Evolutionary conservation across 2,113 vertebrate genomes (phyloP).

Genomic region (Odocoileus virginianus): DNA sequence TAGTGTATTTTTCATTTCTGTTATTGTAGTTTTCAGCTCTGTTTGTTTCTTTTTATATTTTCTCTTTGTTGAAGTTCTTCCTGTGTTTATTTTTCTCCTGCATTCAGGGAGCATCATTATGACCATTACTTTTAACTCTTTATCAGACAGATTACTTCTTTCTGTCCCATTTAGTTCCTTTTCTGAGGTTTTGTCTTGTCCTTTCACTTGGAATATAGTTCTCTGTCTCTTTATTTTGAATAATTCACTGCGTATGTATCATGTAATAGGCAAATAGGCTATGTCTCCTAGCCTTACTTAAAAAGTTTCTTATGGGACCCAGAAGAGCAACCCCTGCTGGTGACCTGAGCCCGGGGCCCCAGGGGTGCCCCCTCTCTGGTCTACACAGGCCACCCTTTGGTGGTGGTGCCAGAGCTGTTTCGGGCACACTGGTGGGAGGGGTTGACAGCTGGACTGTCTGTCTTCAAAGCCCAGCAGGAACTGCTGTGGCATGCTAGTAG

Average conservation of each 20-base stretch:
- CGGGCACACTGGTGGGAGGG: background rate
- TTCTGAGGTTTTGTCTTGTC: background rate
- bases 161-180: background rate
- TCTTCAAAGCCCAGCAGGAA: background rate
- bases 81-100: background rate
- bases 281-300: background rate
- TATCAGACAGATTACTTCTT: background rate
- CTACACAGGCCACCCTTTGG: background rate
- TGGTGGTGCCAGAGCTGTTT: background rate
- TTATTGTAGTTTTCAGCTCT: background rate
- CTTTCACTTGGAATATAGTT: background rate
- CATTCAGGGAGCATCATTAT: background rate
- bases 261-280: background rate
- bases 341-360: background rate
- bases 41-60: background rate
- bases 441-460: background rate
- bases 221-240: background rate
- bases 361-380: background rate
- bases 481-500: background rate
- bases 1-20: background rate
- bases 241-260: background rate
- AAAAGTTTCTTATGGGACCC: background rate
- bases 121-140: background rate
- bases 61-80: background rate
- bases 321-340: background rate